A percentile compares a stretch with the other conserved stretches of the same genome.
phyloP scores from a whole-genome alignment of 2,113 vertebrate species.

The Erpornis zantholeuca region DNA sequence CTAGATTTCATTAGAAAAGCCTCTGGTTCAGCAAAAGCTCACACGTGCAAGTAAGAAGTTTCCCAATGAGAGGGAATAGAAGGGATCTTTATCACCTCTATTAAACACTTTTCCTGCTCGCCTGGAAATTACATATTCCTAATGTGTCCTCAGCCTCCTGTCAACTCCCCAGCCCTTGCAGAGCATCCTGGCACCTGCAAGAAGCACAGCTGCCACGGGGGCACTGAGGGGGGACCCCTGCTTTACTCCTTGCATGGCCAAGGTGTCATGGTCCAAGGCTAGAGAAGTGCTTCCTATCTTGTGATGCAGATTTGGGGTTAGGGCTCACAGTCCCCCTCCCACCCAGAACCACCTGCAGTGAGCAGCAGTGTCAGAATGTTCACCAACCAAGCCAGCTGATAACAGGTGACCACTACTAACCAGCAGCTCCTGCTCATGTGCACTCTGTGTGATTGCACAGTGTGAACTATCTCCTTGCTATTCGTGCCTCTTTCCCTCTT shows the following conservation, averaged over 20 bases:
- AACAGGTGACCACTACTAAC: neutral
- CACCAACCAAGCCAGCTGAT: neutral
- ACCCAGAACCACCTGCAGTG: fast-evolving
- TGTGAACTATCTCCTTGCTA: neutral
- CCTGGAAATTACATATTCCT: neutral
- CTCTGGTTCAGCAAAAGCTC: slow-evolving; percentile 29
- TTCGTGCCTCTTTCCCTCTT: neutral
- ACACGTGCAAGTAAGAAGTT: neutral
- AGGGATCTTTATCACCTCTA: neutral
- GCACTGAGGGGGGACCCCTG: neutral
- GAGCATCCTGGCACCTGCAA: neutral
- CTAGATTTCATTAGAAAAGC: slow-evolving; percentile 33
- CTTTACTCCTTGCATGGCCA: neutral
- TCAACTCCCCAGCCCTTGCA: neutral
- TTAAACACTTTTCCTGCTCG: neutral
- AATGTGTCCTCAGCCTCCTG: neutral
- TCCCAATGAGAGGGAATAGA: neutral
- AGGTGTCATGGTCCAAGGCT: neutral
- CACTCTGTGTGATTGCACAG: neutral
- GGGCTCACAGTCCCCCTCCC: neutral
- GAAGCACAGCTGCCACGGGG: fast-evolving
- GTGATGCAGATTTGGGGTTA: neutral
- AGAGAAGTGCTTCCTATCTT: neutral
- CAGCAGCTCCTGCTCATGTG: neutral
- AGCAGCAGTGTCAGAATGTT: neutral